Base-by-base conservation (phyloP, 2,113 vertebrate genomes). In the Tyrannus savana region DNA sequence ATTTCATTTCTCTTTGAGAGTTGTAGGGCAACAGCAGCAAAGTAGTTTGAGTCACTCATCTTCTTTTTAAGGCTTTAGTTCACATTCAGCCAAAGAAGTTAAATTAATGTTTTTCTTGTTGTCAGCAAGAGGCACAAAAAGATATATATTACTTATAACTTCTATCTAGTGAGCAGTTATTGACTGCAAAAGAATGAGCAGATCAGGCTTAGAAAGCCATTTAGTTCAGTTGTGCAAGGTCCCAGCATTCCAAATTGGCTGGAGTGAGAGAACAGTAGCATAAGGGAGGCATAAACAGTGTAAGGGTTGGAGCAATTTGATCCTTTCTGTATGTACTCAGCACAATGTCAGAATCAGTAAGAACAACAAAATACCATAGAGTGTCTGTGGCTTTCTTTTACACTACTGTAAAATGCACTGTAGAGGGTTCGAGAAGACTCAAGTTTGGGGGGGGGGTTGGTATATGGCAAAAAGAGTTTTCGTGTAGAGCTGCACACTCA, bases 71-170 rank as follows among this genome's bases (percentile, higher is more conserved):
- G 85, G 28, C 22, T 74, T 94, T 94, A 94, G 81, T 92, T 95
- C 91, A 93, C 89, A 87, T 94, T 94, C 91, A 96, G 79, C 44
- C 84, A 94, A 81, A 96, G 39, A 94, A 94, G 87, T 78, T 95
- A 97, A 97, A 96, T 96, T 96, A 96, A 93, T 96, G 76, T 77
- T 85, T 97, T 88, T 92, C 80, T 96, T 95, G 49, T 97, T 97
- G 96, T 96, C 96, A 90, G 74, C 82, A 96, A 95, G 83, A 95
- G 66, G 89, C 85, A 96, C 81, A 96, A 89, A 94, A 52, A 87
- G 31, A 97, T 96, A 96, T 96, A 53, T 89, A 93, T 97, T 96
- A 75, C 81, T 94, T 94, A 71, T 28, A 86, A 56, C 78, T 96
- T 96, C 87, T 93, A 76, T 91, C 83, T 96, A 84, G 85, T 95